These are phyloP conservation scores for Lutraria rhynchaena DNA, from an alignment of 1,140 invertebrate genomes.

Conservation along the genomic window DNA sequence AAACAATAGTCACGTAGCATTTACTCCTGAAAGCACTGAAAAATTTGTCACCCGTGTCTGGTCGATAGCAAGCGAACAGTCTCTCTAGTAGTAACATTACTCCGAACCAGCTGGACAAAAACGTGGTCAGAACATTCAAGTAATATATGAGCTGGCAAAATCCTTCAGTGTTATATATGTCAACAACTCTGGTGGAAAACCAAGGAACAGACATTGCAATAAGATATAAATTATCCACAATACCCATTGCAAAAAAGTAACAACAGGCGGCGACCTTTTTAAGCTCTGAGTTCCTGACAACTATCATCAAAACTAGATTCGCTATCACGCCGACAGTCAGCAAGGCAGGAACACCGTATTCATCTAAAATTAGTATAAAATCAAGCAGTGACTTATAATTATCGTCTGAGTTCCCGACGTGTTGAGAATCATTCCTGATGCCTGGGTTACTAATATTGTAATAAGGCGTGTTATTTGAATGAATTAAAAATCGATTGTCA, in stretches of 20 bases:
- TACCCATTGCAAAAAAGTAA: constrained; percentile 60
- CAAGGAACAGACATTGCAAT: constrained; percentile 64
- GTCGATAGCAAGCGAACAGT: constrained; percentile 46
- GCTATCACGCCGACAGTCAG: constrained; percentile 60
- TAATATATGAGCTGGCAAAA: constrained; percentile 66
- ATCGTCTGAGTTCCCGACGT: too few species aligned
- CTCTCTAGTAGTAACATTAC: constrained; percentile 60
- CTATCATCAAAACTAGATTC: constrained; percentile 53
- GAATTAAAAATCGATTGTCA: too few species aligned
- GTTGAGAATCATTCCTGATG: too few species aligned
- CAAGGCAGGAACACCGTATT: constrained; percentile 60
- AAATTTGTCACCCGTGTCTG: constrained; percentile 41
- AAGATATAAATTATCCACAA: constrained; percentile 62
- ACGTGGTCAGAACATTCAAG: constrained; percentile 60
- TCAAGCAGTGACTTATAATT: background rate
- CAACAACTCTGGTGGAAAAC: constrained; percentile 57
- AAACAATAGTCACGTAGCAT: constrained; percentile 60
- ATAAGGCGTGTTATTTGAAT: too few species aligned
- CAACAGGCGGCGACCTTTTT: constrained; percentile 61
- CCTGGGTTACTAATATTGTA: too few species aligned
- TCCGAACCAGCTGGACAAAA: constrained; percentile 62
- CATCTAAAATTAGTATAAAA: constrained; percentile 56
- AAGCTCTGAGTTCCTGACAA: constrained; percentile 60
- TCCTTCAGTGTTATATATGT: constrained; percentile 65
- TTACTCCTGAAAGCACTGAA: constrained; percentile 65